Evolutionary conservation across 2,113 vertebrate species (phyloP).

Genomic region (Motacilla alba): DNA sequence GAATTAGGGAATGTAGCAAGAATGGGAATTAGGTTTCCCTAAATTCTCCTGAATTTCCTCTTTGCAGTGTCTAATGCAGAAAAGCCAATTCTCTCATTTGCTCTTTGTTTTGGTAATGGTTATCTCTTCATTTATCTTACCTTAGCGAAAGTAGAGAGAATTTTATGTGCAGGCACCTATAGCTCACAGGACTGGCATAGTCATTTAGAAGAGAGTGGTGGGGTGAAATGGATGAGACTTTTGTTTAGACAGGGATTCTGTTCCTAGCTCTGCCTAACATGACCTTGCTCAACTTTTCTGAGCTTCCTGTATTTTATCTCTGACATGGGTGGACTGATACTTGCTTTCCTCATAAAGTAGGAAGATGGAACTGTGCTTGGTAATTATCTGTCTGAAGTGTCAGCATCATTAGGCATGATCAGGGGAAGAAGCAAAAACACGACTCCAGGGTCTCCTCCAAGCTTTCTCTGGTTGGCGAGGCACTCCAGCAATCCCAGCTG

Average conservation of each 20-base stretch:
- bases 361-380: neutral
- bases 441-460: neutral
- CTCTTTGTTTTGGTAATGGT: neutral
- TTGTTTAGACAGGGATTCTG: slow-evolving; percentile 27
- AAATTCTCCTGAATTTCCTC: neutral
- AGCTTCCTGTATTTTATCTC: neutral
- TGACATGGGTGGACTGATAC: neutral
- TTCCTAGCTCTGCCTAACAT: neutral
- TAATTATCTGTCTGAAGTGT: neutral
- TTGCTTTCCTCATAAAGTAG: neutral
- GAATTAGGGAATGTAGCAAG: no score
- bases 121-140: neutral
- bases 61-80: neutral
- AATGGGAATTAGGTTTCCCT: neutral
- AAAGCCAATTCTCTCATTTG: neutral
- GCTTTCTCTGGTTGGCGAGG: neutral
- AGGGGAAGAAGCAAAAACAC: neutral
- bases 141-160: slow-evolving; percentile 19
- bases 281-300: neutral
- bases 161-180: neutral
- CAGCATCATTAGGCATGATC: neutral
- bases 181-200: neutral
- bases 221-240: slow-evolving; percentile 10
- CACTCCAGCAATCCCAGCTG: neutral
- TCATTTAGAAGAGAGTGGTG: neutral